Percentiles rank a stretch among this genome's conserved stretches.
phyloP scores from a whole-genome alignment of 2,113 vertebrate genomes.

The Chunga burmeisteri region DNA sequence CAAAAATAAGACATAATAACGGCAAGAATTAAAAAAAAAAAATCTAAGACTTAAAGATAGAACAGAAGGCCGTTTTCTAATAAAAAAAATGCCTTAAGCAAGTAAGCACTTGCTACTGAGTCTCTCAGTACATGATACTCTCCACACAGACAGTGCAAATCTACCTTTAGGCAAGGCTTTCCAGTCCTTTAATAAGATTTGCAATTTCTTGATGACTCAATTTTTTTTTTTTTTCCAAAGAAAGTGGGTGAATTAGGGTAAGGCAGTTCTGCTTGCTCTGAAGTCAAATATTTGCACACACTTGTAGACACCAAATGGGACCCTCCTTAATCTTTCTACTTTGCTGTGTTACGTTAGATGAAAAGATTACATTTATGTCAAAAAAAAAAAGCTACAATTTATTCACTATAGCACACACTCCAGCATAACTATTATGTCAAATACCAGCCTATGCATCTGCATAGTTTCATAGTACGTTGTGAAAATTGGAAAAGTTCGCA shows the following conservation, averaged over 20 bases:
- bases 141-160: background rate
- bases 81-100: background rate
- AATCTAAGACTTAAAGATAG: background rate
- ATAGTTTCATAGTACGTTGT: too few relatives aligned
- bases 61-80: background rate
- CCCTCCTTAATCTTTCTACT: background rate
- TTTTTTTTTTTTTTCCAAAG: background rate
- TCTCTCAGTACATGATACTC: background rate
- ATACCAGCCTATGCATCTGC: background rate
- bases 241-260: background rate
- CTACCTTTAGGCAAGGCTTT: conserved; percentile 30
- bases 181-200: conserved; percentile 16
- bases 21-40: background rate
- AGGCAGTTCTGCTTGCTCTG: background rate
- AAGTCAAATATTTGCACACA: background rate
- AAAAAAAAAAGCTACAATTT: background rate
- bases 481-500: background rate
- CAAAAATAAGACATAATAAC: background rate
- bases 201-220: background rate
- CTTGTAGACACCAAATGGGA: background rate
- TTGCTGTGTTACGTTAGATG: background rate
- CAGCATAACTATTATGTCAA: background rate
- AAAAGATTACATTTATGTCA: background rate
- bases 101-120: background rate
- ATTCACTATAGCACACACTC: background rate